Evolutionary conservation across 2,888 invertebrate species (phyloP).

Genomic region (Himalopsyche anomala): DNA sequence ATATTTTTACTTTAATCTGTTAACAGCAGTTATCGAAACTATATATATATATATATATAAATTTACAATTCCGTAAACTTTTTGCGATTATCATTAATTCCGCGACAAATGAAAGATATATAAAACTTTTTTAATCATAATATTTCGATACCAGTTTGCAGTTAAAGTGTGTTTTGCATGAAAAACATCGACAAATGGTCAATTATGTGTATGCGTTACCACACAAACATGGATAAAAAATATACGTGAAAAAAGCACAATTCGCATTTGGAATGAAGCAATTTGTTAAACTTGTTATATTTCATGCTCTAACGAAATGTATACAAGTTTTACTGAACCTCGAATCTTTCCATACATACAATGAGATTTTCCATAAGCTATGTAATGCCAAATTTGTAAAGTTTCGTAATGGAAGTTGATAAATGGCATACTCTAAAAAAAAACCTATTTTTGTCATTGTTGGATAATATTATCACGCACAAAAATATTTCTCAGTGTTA

Average conservation of each 20-base stretch:
- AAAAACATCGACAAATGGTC: slow-evolving; percentile 31
- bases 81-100: neutral
- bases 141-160: neutral
- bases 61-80: no score
- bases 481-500: no score
- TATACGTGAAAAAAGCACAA: neutral
- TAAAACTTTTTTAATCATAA: slow-evolving; percentile 30
- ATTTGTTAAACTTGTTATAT: slow-evolving; percentile 10
- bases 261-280: neutral
- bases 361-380: slow-evolving; percentile 8
- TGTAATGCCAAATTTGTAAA: slow-evolving; percentile 2
- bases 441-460: no score
- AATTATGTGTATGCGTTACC: neutral
- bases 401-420: slow-evolving; percentile 5
- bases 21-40: no score
- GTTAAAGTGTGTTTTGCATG: neutral
- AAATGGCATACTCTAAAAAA: neutral
- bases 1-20: no score
- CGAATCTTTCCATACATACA: neutral
- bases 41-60: no score
- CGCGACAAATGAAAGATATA: neutral
- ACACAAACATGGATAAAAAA: neutral
- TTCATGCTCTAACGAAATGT: slow-evolving; percentile 8
- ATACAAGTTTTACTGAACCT: neutral
- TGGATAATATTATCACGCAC: no score